Base-by-base conservation (phyloP, 2,888 invertebrate genomes). In the Synergus umbraculus region DNA sequence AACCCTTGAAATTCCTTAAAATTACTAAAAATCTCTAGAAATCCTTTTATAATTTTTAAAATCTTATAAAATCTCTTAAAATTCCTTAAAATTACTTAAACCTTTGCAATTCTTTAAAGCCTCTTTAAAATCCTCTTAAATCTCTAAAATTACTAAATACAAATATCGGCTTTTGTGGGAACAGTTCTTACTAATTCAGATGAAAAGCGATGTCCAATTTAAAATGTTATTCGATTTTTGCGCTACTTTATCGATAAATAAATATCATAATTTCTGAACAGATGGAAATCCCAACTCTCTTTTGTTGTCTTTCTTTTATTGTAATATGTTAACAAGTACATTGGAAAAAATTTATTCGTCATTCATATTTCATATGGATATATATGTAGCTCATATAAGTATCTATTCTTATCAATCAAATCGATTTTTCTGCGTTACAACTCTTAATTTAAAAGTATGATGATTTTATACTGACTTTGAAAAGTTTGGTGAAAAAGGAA, bases 241-340 rank as follows among this genome's bases (percentile, higher is more conserved):
- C 15, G 2, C 49, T 49, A 15, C n/a, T 49, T 49, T 49, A 54
- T n/a, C 54, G n/a, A 54, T n/a, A 37, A 37, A 37, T 37, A 37
- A 54, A n/a, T n/a, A 9, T 9, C 18, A 9, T 18, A 8, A 54
- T 54, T 15, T 9, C 8, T n/a, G 5, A n/a, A 2, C 8, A 8
- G 8, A 9, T 54, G 9, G n/a, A n/a, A 54, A 54, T n/a, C 2
- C 0, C 46, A n/a, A 1, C 4, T 8, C 2, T 58, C 2, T 58
- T 18, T 58, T 54, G 5, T 58, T 10, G 5, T 18, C 3, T 9
- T 9, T 3, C 5, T 58, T 58, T 58, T 58, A 58, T 58, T 58
- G 58, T 58, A 58, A 58, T 58, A 54, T 54, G 9, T 58, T 58
- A 58, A 58, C 58, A 18, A 18, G n/a, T 58, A 58, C 58, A 58